A percentile compares a stretch with the other conserved stretches of the same genome.
Evolutionary conservation across 2,113 vertebrate genomes (phyloP).

Genomic region (Helogale parvula): DNA sequence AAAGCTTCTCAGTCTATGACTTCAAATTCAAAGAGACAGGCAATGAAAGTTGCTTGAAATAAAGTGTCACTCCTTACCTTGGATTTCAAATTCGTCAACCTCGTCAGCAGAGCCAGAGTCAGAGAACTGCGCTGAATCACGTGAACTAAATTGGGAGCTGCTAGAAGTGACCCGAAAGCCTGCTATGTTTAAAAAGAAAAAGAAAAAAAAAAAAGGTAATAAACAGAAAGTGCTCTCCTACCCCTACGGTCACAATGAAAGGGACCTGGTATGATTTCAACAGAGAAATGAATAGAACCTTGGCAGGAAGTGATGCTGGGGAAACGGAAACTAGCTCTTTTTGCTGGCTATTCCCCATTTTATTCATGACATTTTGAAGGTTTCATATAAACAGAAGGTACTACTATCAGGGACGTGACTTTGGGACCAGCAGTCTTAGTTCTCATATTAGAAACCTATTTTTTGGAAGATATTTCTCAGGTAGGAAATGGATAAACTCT

Average conservation of each 20-base stretch:
- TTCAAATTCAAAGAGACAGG: neutral
- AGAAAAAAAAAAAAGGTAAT: neutral
- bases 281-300: neutral
- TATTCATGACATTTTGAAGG: neutral
- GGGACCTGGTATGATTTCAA: neutral
- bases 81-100: conserved; percentile 92
- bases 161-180: conserved; percentile 92
- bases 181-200: conserved; percentile 68
- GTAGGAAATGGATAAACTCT: neutral
- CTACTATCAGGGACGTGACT: neutral
- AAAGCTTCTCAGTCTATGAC: neutral
- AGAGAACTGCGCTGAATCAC: conserved; percentile 90
- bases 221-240: neutral
- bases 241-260: neutral
- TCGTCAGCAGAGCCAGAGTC: conserved; percentile 94
- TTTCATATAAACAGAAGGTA: conserved; percentile 2
- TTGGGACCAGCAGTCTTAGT: neutral
- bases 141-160: conserved; percentile 93
- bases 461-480: conserved; percentile 32
- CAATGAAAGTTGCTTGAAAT: neutral
- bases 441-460: conserved; percentile 11
- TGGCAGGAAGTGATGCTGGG: neutral
- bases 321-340: neutral
- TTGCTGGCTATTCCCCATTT: neutral
- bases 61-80: conserved; percentile 87